Conservation (phyloP, 2,888 invertebrate genomes). For the Drosophila conformis region DNA sequence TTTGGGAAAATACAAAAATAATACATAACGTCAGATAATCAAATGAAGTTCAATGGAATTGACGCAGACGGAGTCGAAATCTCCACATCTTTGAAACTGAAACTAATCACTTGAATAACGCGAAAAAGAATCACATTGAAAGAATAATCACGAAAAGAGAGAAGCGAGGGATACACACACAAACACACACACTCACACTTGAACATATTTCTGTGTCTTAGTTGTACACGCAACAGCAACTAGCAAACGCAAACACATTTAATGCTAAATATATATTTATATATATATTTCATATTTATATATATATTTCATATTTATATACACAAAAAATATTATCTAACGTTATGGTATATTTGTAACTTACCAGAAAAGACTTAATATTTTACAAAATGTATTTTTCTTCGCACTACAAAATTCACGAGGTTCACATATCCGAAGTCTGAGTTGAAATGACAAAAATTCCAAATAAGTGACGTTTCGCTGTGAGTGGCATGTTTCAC, state of each 20-base stretch:
- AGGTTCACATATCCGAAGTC: slow-evolving; percentile 34
- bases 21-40: neutral
- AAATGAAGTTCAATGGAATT: neutral
- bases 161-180: neutral
- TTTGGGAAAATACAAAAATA: neutral
- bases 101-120: neutral
- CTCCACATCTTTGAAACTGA: neutral
- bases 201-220: neutral
- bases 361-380: neutral
- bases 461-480: neutral
- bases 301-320: neutral
- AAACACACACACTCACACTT: neutral
- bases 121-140: slow-evolving; percentile 2
- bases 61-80: neutral
- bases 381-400: neutral
- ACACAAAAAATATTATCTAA: neutral
- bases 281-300: neutral
- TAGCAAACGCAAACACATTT: neutral
- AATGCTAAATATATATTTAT: neutral
- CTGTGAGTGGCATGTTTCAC: neutral
- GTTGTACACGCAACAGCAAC: neutral
- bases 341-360: neutral
- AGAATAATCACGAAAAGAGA: neutral
- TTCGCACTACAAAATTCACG: neutral
- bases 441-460: slow-evolving; percentile 36